Percentiles rank a stretch among this genome's conserved stretches.
Evolutionary conservation across 2,888 invertebrate species (phyloP).

Genomic region (Adelognathus sp.): DNA sequence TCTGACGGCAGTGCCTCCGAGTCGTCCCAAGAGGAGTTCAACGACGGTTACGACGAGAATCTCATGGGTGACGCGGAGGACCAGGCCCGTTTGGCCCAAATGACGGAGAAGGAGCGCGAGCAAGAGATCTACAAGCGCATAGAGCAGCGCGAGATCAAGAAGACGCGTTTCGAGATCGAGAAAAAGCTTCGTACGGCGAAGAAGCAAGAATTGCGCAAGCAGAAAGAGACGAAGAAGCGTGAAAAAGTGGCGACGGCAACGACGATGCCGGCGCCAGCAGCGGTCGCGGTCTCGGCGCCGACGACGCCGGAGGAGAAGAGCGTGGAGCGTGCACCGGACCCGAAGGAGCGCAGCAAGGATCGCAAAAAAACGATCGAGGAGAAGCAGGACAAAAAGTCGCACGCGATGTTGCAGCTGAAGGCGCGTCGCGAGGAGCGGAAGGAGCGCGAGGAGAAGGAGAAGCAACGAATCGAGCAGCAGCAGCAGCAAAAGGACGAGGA

Average conservation of each 20-base stretch:
- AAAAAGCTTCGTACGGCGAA: conserved; percentile 93
- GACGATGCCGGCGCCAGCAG: no score
- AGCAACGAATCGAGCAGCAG: conserved; percentile 81
- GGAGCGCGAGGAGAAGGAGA: conserved; percentile 84
- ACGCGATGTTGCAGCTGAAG: conserved; percentile 95
- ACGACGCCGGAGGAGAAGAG: conserved; percentile 84
- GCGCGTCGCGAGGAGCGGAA: conserved; percentile 95
- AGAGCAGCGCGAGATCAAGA: conserved; percentile 96
- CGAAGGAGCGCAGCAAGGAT: conserved; percentile 91
- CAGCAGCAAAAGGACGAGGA: conserved; percentile 80
- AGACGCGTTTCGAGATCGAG: conserved; percentile 97
- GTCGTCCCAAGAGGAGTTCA: conserved; percentile 92
- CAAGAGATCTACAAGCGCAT: conserved; percentile 98
- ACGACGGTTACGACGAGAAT: conserved; percentile 98
- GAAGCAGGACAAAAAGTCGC: conserved; percentile 93
- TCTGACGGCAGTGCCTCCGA: conserved; percentile 85
- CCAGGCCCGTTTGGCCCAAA: conserved; percentile 91
- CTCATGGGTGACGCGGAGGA: conserved; percentile 99
- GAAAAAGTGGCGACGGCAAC: conserved; percentile 72
- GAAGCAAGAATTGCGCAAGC: conserved; percentile 87
- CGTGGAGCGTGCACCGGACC: conserved; percentile 83
- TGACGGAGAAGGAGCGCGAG: conserved; percentile 98
- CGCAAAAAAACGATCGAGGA: conserved; percentile 95
- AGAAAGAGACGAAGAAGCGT: conserved; percentile 80
- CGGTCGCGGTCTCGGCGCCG: no score